A percentile compares a stretch with the other conserved stretches of the same genome.
These are phyloP conservation scores for Macrocentrus cingulum DNA, from an alignment of 1,140 invertebrate species.

Conservation along the genomic window DNA sequence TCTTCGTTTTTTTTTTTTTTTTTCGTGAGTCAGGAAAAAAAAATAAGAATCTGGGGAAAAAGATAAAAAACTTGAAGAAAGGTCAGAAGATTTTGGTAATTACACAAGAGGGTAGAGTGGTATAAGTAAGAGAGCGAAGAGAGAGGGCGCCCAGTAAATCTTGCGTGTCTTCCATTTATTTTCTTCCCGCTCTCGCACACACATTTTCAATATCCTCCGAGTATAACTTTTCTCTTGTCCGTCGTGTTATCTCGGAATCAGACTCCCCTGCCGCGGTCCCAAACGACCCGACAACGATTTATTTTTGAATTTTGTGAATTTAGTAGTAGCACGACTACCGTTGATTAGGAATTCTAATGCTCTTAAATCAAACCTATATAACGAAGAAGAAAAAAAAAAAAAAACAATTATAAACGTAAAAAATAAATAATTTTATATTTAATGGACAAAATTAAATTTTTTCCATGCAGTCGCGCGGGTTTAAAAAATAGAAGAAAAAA, in stretches of 20 bases:
- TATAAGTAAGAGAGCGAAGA: conserved; percentile 32
- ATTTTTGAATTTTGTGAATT: conserved; percentile 42
- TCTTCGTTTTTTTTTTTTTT: too few species aligned
- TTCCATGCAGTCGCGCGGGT: too few species aligned
- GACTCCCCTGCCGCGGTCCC: conserved; percentile 19
- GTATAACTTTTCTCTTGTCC: neutral
- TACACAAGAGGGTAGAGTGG: conserved; percentile 38
- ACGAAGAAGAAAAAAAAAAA: neutral
- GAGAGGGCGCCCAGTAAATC: conserved; percentile 40
- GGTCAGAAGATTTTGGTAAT: conserved; percentile 34
- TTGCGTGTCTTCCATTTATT: conserved; percentile 23
- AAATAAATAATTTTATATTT: too few species aligned
- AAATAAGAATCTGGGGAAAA: too few species aligned
- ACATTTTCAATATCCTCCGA: conserved; percentile 19
- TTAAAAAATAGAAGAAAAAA: neutral
- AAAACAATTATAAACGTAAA: neutral
- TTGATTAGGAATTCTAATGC: conserved; percentile 31
- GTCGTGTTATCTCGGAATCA: conserved; percentile 21
- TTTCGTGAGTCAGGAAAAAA: too few species aligned
- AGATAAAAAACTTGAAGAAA: conserved; percentile 8
- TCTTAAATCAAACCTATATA: neutral
- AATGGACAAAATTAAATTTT: too few species aligned
- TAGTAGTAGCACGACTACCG: conserved; percentile 37
- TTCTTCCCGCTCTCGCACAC: conserved; percentile 18
- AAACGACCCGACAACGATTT: conserved; percentile 33